Evolutionary conservation across 2,888 invertebrate species (phyloP).

Genomic region (Amphipoea oculea): DNA sequence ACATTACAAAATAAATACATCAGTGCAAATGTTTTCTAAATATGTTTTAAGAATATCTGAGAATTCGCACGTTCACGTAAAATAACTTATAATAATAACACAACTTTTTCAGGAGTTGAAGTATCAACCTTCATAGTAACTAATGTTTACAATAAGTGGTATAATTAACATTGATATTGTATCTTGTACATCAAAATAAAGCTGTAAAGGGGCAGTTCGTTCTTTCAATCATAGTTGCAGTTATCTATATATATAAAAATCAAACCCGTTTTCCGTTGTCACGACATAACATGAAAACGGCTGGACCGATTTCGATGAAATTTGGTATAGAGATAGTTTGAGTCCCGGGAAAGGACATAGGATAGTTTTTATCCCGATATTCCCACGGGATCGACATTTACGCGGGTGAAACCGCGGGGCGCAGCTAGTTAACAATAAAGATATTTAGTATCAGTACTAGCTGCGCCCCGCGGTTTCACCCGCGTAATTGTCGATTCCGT

Average conservation of each 20-base stretch:
- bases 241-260: too few species aligned
- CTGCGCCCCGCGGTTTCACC: too few species aligned
- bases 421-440: slow-evolving; percentile 5
- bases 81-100: slow-evolving; percentile 28
- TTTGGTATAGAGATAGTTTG: too few species aligned
- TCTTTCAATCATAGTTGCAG: neutral
- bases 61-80: slow-evolving; percentile 48
- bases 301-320: too few species aligned
- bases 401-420: too few species aligned
- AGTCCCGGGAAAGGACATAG: too few species aligned
- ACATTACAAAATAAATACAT: slow-evolving; percentile 39
- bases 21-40: slow-evolving; percentile 39
- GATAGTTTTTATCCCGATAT: too few species aligned
- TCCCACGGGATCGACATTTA: too few species aligned
- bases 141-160: slow-evolving; percentile 3
- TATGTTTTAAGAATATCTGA: slow-evolving; percentile 20
- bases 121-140: slow-evolving; percentile 21
- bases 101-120: neutral
- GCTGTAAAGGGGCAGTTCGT: slow-evolving; percentile 1
- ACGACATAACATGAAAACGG: too few species aligned
- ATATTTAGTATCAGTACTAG: slow-evolving; percentile 10
- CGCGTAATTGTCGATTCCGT: too few species aligned
- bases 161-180: neutral
- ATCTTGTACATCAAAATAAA: slow-evolving; percentile 1
- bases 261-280: too few species aligned